Evolutionary conservation across 2,113 vertebrate genomes (phyloP).

Genomic region (Boulengeromyrus knoepffleri): DNA sequence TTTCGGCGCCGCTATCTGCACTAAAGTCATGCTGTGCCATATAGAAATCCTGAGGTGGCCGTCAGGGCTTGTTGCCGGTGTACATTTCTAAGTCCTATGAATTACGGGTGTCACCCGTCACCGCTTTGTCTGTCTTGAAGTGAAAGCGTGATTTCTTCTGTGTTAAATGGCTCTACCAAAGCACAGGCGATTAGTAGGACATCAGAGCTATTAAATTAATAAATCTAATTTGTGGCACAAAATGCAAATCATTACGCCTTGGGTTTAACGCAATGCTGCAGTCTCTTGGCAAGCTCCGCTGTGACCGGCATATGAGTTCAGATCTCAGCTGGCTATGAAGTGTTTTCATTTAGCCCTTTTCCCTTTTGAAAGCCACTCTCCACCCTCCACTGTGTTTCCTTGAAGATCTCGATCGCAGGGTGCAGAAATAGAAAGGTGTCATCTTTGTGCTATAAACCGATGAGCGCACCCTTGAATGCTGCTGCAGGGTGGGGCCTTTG

Average conservation of each 20-base stretch:
- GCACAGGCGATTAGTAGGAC: background rate
- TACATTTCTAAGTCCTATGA: background rate
- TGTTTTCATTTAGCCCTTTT: background rate
- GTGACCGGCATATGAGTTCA: background rate
- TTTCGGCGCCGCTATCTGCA: background rate
- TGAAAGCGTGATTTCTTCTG: background rate
- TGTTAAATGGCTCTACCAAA: background rate
- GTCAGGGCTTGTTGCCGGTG: background rate
- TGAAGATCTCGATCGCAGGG: background rate
- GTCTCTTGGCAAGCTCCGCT: background rate
- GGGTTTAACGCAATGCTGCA: background rate
- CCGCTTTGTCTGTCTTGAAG: no score
- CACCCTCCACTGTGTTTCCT: background rate
- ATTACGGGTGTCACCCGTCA: background rate
- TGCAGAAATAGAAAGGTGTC: background rate
- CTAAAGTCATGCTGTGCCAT: constrained; percentile 10
- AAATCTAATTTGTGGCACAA: background rate
- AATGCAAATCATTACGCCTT: background rate
- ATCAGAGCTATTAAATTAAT: background rate
- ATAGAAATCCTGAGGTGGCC: background rate
- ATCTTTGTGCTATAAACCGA: background rate
- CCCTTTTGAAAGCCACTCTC: background rate
- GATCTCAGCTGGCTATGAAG: background rate
- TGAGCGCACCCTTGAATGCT: background rate
- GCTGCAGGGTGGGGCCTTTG: background rate